These are phyloP conservation scores for Tragelaphus strepsiceros DNA, from an alignment of 2,113 vertebrate genomes.

Conservation along the genomic window DNA sequence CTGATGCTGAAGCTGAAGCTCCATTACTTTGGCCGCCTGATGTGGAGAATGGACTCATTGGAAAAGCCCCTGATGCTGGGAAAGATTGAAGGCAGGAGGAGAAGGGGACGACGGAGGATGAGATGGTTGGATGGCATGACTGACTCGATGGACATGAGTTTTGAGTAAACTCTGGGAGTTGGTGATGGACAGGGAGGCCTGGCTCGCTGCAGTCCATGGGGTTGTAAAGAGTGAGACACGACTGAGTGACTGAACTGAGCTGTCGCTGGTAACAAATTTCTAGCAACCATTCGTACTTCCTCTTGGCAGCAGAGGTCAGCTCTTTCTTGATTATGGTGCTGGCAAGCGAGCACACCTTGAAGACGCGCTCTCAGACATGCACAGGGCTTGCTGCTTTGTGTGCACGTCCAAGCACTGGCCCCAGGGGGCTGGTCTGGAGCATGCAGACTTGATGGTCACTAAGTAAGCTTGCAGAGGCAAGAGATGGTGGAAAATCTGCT, in stretches of 20 bases:
- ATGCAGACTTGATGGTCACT: not conserved
- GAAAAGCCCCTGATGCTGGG: not conserved
- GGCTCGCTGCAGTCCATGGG: not conserved
- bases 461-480: not conserved
- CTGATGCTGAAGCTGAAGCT: not conserved
- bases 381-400: accelerated
- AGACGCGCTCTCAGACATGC: not conserved
- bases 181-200: not conserved
- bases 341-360: too few relatives aligned
- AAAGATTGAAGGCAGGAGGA: not conserved
- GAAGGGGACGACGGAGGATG: not conserved
- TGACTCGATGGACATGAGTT: accelerated
- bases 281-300: not conserved
- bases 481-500: not conserved
- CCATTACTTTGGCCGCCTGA: not conserved
- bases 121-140: not conserved
- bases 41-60: not conserved
- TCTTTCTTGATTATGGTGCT: not conserved
- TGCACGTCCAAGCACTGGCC: not conserved
- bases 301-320: not conserved
- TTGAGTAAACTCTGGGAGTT: accelerated
- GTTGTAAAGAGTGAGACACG: accelerated
- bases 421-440: not conserved
- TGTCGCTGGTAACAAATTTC: not conserved
- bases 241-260: not conserved